Conservation (phyloP, 2,888 invertebrate species). For the Cybosia mesomella region DNA sequence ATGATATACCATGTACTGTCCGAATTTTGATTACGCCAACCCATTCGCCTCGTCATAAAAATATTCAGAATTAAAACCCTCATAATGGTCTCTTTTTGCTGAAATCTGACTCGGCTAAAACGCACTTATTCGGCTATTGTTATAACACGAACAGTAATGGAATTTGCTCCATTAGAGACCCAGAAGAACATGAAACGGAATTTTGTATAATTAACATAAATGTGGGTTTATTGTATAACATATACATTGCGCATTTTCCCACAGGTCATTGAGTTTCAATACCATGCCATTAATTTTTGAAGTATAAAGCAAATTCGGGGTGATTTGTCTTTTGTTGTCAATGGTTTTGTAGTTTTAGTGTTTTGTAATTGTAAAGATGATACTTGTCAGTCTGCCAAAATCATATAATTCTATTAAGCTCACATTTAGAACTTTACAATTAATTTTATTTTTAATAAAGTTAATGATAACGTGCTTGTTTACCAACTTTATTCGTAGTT, state of each 20-base stretch:
- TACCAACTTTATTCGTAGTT: neutral
- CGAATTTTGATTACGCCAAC: constrained; percentile 9
- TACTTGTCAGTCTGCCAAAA: too few species aligned
- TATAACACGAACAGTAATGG: constrained; percentile 26
- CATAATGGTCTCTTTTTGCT: constrained; percentile 11
- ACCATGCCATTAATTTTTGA: neutral
- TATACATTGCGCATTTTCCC: constrained; percentile 27
- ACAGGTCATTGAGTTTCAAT: constrained; percentile 30
- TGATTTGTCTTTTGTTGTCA: neutral
- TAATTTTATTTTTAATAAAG: too few species aligned
- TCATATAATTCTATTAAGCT: too few species aligned
- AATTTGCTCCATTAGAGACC: constrained; percentile 28
- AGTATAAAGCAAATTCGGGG: neutral
- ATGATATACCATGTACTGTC: neutral
- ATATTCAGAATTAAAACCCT: constrained; percentile 14
- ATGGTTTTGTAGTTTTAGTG: too few species aligned
- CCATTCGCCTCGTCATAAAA: constrained; percentile 7
- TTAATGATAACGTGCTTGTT: neutral
- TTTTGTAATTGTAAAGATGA: too few species aligned
- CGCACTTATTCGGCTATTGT: constrained; percentile 25
- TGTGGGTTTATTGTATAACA: constrained; percentile 26
- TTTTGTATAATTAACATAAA: constrained; percentile 34
- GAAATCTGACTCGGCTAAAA: constrained; percentile 23
- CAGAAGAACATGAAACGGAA: constrained; percentile 34
- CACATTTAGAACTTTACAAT: too few species aligned